Evolutionary conservation across 2,797 vertebrate species (phyloP).

Genomic region (Kryptopterus vitreolus): DNA sequence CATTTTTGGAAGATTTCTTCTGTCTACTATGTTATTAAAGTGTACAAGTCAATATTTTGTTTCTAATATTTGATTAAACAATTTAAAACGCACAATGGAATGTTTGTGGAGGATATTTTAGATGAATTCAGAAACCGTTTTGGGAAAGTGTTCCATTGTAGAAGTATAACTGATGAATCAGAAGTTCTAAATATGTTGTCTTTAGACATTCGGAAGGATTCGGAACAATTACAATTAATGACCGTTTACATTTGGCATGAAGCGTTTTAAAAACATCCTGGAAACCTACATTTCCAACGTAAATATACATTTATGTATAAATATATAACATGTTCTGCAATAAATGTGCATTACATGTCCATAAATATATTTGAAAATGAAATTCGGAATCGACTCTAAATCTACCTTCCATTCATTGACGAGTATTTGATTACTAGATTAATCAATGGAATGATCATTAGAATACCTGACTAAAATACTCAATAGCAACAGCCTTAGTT

Average conservation of each 20-base stretch:
- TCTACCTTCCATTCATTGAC: background rate
- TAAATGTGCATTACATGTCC: background rate
- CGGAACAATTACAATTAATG: no score
- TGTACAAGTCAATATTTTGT: constrained; percentile 28
- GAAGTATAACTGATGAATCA: background rate
- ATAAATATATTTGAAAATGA: background rate
- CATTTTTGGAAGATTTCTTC: background rate
- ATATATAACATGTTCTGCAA: background rate
- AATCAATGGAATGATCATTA: no score
- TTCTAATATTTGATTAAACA: constrained; percentile 48
- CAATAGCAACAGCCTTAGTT: no score
- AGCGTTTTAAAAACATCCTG: no score
- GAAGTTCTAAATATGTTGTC: no score
- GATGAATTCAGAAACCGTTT: background rate
- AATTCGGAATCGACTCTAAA: background rate
- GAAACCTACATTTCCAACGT: no score
- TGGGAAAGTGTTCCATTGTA: background rate
- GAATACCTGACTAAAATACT: no score
- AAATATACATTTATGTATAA: no score
- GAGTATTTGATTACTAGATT: no score
- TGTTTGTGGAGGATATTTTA: background rate
- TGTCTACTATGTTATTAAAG: constrained; percentile 18
- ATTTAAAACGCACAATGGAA: constrained; percentile 16
- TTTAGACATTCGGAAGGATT: no score
- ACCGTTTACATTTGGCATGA: no score